Evolutionary conservation across 2,797 vertebrate species (phyloP), one percentile per base, ranked within the genome.

Genomic region (Rousettus madagascariensis): DNA sequence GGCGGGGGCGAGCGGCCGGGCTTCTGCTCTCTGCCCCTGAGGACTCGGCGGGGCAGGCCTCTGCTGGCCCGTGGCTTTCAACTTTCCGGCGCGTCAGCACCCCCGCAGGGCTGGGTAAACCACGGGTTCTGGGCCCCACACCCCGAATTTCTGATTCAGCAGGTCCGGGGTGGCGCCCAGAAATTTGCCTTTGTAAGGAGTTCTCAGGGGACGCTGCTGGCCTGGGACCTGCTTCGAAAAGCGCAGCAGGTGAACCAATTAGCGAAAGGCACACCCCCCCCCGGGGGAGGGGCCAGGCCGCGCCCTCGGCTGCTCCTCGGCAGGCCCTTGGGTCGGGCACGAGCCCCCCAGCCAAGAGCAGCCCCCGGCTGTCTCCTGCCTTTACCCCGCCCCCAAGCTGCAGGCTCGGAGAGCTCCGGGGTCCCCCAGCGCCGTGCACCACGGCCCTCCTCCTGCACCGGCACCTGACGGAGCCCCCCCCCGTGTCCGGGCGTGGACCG

Each of bases 321-420:
- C 30, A 6, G n/a, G 33, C 24, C 38, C 36, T 12, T 15, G 69
- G 33, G n/a, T 6, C n/a, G 12, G 10, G 1, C n/a, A 28, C n/a
- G 15, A 12, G 46, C 46, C 8, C 9, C 26, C 28, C 30, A 19
- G 11, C 43, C 49, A 49, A 16, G 49, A 4, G 15, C 15, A 2
- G 13, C 15, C 49, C 4, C 49, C 15, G 49, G 16, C 49, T 16
- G 13, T 49, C 9, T 16, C 71, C 90, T 17, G 9, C 22, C 8
- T 0, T 46, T 38, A 22, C 3, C 17, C 8, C 12, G 2, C 16
- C 1, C 15, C 30, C 4, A 1, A 0, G 11, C 28, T 11, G 17
- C 51, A 6, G 43, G 12, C 19, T 33, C 43, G 38, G 19, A 24
- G 75, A 15, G 12, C 65, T 13, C 41, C 1, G 46, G 59, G 63